Conservation (phyloP, 2,113 vertebrate species). For the Tamias sibiricus region DNA sequence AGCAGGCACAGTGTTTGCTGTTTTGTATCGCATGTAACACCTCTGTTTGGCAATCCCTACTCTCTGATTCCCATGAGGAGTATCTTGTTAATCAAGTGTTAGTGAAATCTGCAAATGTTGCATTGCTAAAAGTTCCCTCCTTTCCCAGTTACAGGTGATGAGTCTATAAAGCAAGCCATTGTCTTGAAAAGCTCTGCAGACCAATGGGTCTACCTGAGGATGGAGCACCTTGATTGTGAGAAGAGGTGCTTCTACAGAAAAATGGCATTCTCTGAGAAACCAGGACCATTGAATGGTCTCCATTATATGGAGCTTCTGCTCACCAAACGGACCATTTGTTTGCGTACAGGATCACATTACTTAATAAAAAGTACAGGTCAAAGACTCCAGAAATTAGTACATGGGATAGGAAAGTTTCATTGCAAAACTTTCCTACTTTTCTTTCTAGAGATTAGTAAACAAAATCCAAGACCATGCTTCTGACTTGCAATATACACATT, state of each 20-base stretch:
- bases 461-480: not conserved
- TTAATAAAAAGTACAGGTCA: not conserved
- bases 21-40: accelerated
- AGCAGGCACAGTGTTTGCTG: not conserved
- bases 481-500: too few species aligned
- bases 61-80: not conserved
- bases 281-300: not conserved
- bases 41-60: not conserved
- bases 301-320: not conserved
- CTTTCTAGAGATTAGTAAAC: not conserved
- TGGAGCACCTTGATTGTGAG: not conserved
- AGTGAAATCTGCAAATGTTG: not conserved
- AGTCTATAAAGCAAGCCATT: not conserved
- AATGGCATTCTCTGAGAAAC: not conserved
- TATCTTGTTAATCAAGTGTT: not conserved
- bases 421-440: not conserved
- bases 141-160: not conserved
- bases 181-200: not conserved
- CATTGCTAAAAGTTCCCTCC: not conserved
- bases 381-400: not conserved
- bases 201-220: not conserved
- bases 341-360: not conserved
- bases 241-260: not conserved
- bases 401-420: not conserved
- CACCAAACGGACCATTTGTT: not conserved